Percentiles rank a stretch among this genome's conserved stretches.
phyloP scores from a whole-genome alignment of 1,140 invertebrate species.

The Pseudomyrmex gracilis region DNA sequence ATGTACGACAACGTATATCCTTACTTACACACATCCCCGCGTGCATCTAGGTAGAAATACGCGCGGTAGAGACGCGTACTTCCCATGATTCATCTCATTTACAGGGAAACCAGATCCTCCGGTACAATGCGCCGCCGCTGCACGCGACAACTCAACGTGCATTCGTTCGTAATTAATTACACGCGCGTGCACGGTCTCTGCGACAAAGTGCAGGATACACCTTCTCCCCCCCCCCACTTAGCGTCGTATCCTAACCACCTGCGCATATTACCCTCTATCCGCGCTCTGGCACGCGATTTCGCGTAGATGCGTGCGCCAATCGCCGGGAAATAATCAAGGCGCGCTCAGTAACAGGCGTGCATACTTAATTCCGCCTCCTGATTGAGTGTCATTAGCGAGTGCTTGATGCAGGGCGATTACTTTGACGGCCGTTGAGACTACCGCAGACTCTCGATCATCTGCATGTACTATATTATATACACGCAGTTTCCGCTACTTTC shows the following conservation, averaged over 20 bases:
- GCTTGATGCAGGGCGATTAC: slow-evolving; percentile 32
- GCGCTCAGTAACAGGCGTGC: slow-evolving; percentile 38
- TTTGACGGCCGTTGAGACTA: slow-evolving; percentile 27
- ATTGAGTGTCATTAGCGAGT: slow-evolving; percentile 53
- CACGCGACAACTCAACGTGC: slow-evolving; percentile 63
- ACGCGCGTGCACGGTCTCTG: slow-evolving; percentile 48
- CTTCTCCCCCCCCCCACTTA: not conserved
- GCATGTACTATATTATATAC: no score
- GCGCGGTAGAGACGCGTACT: slow-evolving; percentile 44
- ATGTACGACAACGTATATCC: not conserved
- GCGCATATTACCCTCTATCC: not conserved
- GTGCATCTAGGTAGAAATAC: slow-evolving; percentile 42
- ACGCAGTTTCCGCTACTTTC: slow-evolving; percentile 49
- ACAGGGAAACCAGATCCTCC: slow-evolving; percentile 44
- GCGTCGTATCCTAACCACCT: not conserved
- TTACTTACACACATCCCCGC: not conserved
- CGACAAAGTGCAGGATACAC: slow-evolving; percentile 26
- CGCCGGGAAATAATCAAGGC: slow-evolving; percentile 62
- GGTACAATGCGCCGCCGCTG: slow-evolving; percentile 59
- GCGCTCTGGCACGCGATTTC: not conserved
- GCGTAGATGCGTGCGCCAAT: slow-evolving; percentile 55
- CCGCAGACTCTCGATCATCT: slow-evolving; percentile 37
- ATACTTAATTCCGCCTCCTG: slow-evolving; percentile 45
- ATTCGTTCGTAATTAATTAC: slow-evolving; percentile 65
- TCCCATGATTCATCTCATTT: slow-evolving; percentile 53